phyloP scores from a whole-genome alignment of 2,888 invertebrate species.

The Lasioglossum zephyrum region DNA sequence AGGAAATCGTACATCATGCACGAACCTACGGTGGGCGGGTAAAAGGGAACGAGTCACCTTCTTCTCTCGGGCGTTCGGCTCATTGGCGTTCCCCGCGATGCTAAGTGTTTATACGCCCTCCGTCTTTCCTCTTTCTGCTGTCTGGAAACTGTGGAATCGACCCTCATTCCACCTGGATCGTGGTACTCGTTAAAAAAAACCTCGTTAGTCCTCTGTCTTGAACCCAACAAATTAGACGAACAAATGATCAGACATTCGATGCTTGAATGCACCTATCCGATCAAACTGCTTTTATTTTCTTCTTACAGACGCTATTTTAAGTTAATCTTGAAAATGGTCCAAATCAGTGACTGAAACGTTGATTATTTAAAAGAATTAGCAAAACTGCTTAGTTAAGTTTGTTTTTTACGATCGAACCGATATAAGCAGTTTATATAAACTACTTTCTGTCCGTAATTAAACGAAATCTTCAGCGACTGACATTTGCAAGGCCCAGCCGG shows the following conservation, averaged over 20 bases:
- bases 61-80: constrained; percentile 62
- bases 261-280: too few relatives aligned
- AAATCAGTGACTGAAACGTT: too few relatives aligned
- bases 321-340: too few relatives aligned
- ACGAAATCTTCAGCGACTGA: background rate
- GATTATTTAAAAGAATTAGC: too few relatives aligned
- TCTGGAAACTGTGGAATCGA: constrained; percentile 30
- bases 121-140: constrained; percentile 36
- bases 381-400: too few relatives aligned
- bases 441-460: background rate
- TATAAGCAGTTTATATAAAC: too few relatives aligned
- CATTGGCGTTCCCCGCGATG: constrained; percentile 65
- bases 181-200: background rate
- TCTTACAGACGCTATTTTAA: too few relatives aligned
- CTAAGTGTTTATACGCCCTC: constrained; percentile 64
- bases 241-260: too few relatives aligned
- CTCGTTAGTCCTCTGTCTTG: background rate
- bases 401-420: too few relatives aligned
- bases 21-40: constrained; percentile 73
- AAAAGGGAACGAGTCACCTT: constrained; percentile 74
- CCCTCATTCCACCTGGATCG: constrained; percentile 1
- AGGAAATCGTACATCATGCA: constrained; percentile 74
- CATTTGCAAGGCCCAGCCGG: background rate
- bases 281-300: background rate
- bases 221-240: too few relatives aligned